Evolutionary conservation across 2,113 vertebrate species (phyloP).

Genomic region (Chaenogobius annularis): DNA sequence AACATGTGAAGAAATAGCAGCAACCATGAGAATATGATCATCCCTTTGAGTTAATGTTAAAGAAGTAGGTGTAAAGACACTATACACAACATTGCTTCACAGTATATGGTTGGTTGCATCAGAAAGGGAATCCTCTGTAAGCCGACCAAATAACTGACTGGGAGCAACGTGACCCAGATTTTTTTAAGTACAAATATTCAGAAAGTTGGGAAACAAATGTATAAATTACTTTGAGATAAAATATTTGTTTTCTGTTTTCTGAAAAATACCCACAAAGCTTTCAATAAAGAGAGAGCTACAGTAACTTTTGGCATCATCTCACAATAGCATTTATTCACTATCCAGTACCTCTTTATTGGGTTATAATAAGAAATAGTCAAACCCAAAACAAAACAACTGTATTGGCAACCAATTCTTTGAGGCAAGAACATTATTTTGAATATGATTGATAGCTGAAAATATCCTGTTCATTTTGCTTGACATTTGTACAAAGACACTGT

Average conservation of each 20-base stretch:
- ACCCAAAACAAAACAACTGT: not conserved
- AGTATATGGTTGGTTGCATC: no score
- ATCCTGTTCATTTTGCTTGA: not conserved
- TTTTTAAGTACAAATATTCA: not conserved
- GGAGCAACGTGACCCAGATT: no score
- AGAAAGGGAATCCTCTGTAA: no score
- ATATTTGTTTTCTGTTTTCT: not conserved
- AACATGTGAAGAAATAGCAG: not conserved
- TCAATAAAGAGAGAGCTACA: not conserved
- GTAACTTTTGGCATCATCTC: not conserved
- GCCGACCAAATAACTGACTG: no score
- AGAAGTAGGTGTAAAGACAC: no score
- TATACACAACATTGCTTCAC: no score
- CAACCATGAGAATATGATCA: not conserved
- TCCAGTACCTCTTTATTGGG: not conserved
- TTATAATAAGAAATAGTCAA: not conserved
- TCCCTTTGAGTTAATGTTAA: no score
- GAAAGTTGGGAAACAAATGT: not conserved
- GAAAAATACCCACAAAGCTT: not conserved
- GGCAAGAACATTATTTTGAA: not conserved
- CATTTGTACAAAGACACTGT: not conserved
- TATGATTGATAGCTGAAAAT: not conserved
- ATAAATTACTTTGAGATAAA: not conserved
- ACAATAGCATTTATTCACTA: not conserved
- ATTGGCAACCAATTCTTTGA: not conserved